These are phyloP conservation scores for Drosophila nr. perissopoda DNA, from an alignment of 2,888 invertebrate genomes.

Conservation along the genomic window DNA sequence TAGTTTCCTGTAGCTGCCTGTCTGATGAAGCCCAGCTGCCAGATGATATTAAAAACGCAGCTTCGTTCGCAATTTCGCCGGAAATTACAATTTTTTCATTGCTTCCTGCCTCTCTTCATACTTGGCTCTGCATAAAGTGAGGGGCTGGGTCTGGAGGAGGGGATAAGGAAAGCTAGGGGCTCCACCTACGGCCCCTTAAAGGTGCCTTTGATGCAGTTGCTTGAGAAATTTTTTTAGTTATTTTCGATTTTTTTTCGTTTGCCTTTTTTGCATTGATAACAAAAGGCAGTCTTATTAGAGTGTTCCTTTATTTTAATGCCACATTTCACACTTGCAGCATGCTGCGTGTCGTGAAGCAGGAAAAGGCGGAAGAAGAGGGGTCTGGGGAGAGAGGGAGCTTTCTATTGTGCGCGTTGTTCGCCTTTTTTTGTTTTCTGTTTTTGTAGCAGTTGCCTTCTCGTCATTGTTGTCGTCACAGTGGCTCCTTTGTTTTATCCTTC, in stretches of 20 bases:
- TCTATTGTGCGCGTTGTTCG: slow-evolving; percentile 40
- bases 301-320: slow-evolving; percentile 78
- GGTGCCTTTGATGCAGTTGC: slow-evolving; percentile 39
- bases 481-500: slow-evolving; percentile 61
- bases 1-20: slow-evolving; percentile 9
- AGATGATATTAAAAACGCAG: slow-evolving; percentile 50
- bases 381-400: not conserved
- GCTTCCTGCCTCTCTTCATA: slow-evolving; percentile 2
- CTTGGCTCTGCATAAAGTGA: not conserved
- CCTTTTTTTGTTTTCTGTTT: slow-evolving; percentile 35
- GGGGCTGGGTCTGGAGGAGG: too few species aligned
- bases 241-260: slow-evolving; percentile 20
- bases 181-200: slow-evolving; percentile 7
- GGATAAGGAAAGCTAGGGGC: too few species aligned
- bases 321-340: slow-evolving; percentile 63
- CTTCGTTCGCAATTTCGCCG: slow-evolving; percentile 57
- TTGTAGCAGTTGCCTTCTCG: slow-evolving; percentile 30
- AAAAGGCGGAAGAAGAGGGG: not conserved
- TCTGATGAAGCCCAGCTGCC: slow-evolving; percentile 49
- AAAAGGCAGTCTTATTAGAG: slow-evolving; percentile 77
- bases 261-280: slow-evolving; percentile 61
- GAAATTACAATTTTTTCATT: slow-evolving; percentile 48
- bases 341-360: slow-evolving; percentile 1
- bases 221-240: slow-evolving; percentile 22
- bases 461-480: slow-evolving; percentile 43